phyloP scores from a whole-genome alignment of 2,113 vertebrate species.

The Caranx melampygus region DNA sequence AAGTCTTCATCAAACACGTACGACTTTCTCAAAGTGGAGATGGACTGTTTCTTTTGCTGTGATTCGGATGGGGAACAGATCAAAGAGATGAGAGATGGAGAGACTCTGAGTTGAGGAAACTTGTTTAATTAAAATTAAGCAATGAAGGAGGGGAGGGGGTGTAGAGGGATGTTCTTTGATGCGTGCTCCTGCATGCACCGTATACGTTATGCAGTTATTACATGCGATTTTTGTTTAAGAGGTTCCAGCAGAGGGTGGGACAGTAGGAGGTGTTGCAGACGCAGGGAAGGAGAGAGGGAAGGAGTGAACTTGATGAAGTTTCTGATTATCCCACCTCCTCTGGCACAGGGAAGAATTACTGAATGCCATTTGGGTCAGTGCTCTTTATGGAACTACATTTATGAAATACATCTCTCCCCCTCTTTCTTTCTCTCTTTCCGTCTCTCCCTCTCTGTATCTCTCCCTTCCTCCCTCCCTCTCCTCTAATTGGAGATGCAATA shows the following conservation, averaged over 20 bases:
- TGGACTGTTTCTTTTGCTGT: conserved; percentile 54
- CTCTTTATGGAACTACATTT: conserved; percentile 82
- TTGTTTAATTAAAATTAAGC: conserved; percentile 83
- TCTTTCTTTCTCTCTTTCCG: conserved; percentile 64
- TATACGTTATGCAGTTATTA: conserved; percentile 73
- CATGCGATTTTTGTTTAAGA: conserved; percentile 72
- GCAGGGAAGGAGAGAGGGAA: conserved; percentile 60
- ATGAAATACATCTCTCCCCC: conserved; percentile 81
- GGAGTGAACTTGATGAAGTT: conserved; percentile 77
- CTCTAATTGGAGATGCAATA: conserved; percentile 82
- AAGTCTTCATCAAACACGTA: conserved; percentile 61
- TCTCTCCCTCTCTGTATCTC: conserved; percentile 74
- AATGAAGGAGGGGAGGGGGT: conserved; percentile 50
- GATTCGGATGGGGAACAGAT: conserved; percentile 73
- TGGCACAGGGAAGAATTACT: conserved; percentile 78
- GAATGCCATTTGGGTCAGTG: conserved; percentile 84
- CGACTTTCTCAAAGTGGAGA: conserved; percentile 72
- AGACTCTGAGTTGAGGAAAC: conserved; percentile 69
- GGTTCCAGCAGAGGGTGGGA: conserved; percentile 67
- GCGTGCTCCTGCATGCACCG: conserved; percentile 66
- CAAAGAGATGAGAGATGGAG: conserved; percentile 78
- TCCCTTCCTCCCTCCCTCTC: conserved; percentile 63
- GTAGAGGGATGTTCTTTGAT: conserved; percentile 80
- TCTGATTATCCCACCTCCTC: conserved; percentile 81
- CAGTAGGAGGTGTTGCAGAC: conserved; percentile 64